phyloP scores from a whole-genome alignment of 2,797 vertebrate species.

The Psittacula derbiana region DNA sequence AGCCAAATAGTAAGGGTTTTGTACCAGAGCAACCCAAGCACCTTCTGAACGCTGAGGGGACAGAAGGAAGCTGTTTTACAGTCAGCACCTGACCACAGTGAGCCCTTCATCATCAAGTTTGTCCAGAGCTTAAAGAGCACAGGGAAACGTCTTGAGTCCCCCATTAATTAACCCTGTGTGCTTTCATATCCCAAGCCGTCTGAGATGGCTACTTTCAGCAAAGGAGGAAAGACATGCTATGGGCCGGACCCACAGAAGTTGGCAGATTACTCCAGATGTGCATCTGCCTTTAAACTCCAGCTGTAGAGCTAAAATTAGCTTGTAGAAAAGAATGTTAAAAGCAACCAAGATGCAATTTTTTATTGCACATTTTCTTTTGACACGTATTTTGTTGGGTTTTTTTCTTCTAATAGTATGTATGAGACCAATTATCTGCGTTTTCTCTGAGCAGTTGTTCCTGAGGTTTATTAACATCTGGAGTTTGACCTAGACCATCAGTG shows the following conservation, averaged over 20 bases:
- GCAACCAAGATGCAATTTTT: constrained; percentile 11
- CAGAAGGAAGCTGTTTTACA: not conserved
- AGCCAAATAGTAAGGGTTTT: not conserved
- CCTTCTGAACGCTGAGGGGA: not conserved
- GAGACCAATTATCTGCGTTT: constrained; percentile 36
- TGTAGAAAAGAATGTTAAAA: constrained; percentile 24
- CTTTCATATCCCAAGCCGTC: not conserved
- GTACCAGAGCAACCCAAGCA: not conserved
- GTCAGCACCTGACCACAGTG: not conserved
- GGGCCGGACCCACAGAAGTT: not conserved
- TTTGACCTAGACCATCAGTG: constrained; percentile 60
- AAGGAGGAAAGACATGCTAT: not conserved
- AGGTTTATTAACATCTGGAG: constrained; percentile 63
- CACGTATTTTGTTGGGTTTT: not conserved
- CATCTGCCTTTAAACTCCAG: not conserved
- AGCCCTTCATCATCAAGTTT: not conserved
- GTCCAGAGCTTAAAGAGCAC: not conserved
- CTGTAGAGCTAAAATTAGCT: constrained; percentile 15
- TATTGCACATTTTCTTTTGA: not conserved
- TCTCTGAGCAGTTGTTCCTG: constrained; percentile 6
- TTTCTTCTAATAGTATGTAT: constrained; percentile 4
- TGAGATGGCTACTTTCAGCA: not conserved
- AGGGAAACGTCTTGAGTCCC: not conserved
- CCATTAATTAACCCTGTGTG: not conserved
- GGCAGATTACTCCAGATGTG: constrained; percentile 3